Evolutionary conservation across 2,888 invertebrate genomes (phyloP).

Genomic region (Eupelmus urozonus): DNA sequence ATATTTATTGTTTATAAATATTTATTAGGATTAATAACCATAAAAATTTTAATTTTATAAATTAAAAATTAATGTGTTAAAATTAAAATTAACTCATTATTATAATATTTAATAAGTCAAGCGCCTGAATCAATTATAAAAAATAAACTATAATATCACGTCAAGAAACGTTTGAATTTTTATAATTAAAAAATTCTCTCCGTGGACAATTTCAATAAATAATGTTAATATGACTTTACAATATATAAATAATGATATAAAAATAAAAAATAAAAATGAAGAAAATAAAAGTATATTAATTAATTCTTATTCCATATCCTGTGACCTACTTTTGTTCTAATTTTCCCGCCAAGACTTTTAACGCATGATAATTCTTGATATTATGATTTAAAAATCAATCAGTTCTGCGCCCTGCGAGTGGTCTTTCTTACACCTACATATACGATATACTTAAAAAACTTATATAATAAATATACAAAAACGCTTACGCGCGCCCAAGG

Average conservation of each 20-base stretch:
- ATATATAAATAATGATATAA: constrained; percentile 29
- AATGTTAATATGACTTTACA: constrained; percentile 18
- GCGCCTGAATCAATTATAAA: constrained; percentile 14
- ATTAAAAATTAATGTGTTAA: constrained; percentile 33
- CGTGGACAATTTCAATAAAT: not conserved
- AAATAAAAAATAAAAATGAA: constrained; percentile 8
- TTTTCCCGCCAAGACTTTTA: constrained; percentile 32
- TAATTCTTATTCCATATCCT: constrained; percentile 51
- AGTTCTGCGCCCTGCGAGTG: constrained; percentile 59
- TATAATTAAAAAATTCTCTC: constrained; percentile 2
- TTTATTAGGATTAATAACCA: constrained; percentile 9
- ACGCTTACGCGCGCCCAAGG: constrained; percentile 48
- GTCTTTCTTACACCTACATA: constrained; percentile 51
- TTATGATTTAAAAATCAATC: constrained; percentile 58
- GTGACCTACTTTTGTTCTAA: constrained; percentile 39
- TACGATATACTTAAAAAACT: constrained; percentile 56
- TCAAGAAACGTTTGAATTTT: constrained; percentile 19
- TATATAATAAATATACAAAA: constrained; percentile 60
- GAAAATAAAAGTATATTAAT: constrained; percentile 30
- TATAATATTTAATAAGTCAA: constrained; percentile 31
- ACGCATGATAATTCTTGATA: constrained; percentile 49
- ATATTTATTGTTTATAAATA: constrained; percentile 27
- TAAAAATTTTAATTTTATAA: constrained; percentile 15
- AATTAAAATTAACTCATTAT: constrained; percentile 27
- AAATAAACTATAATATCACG: constrained; percentile 24